Base-by-base conservation (phyloP, 2,888 invertebrate species). In the Pseudeuparius sepicola region DNA sequence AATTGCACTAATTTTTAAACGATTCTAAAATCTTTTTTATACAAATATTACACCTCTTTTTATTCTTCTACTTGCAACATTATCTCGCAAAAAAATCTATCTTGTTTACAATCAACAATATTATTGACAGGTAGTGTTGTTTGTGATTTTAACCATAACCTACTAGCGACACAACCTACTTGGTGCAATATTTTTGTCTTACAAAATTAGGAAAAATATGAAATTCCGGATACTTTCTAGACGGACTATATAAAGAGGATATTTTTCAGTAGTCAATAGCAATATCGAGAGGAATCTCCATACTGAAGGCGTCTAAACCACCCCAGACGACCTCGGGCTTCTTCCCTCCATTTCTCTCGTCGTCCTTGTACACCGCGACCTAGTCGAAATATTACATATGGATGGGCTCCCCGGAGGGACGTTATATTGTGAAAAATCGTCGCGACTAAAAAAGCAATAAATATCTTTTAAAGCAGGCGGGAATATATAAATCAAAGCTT, bases 121-220 rank as follows among this genome's bases (percentile, higher is more conserved):
- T 20, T n/a, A n/a, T 20, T 20, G 20, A 20, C 20, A 20, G 20
- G n/a, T 20, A n/a, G 20, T 20, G 20, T 20, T 20, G 20, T 20
- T n/a, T 20, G 20, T 20, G 20, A 20, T 20, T 20, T 20, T 20
- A n/a, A n/a, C 7, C 20, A 20, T 20, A 20, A n/a, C n/a, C 20
- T 20, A 20, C 20, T 20, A 20, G 6, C 20, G 20, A n/a, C 20
- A 20, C 20, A 20, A 20, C 20, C 20, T n/a, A 20, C 20, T 6
- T 7, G 20, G n/a, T n/a, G n/a, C 20, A 20, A 20, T 20, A 20
- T 7, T 20, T 6, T 20, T 20, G 20, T 20, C 20, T n/a, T n/a
- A n/a, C n/a, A n/a, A n/a, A n/a, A n/a, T n/a, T n/a, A n/a, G n/a
- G n/a, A n/a, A n/a, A n/a, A n/a, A n/a, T n/a, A n/a, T n/a, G n/a